Percentiles rank a stretch among this genome's conserved stretches.
Conservation (phyloP, 2,113 vertebrate species). For the Xiphorhynchus elegans region DNA sequence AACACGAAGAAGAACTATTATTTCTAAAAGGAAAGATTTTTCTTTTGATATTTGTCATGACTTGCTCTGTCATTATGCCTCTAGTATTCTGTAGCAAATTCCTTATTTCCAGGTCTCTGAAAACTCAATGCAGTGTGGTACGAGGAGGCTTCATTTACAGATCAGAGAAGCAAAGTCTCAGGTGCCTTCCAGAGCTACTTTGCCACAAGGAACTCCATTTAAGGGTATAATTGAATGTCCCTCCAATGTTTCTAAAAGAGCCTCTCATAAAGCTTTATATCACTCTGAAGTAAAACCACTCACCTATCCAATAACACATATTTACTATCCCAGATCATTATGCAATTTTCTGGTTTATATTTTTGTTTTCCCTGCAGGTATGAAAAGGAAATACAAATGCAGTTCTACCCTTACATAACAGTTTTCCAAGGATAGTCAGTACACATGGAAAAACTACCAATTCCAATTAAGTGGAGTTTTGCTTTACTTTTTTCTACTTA, state of each 20-base stretch:
- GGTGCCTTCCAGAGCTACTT: neutral
- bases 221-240: neutral
- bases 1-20: neutral
- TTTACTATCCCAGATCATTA: neutral
- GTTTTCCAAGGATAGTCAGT: neutral
- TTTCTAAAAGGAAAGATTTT: neutral
- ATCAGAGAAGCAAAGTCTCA: neutral
- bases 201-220: neutral
- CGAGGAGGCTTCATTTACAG: neutral
- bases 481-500: slow-evolving; percentile 71
- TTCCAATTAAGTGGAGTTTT: neutral
- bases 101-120: neutral
- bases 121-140: neutral
- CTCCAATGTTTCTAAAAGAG: neutral
- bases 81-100: neutral
- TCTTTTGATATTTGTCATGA: neutral
- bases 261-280: neutral
- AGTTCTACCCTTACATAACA: neutral
- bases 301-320: neutral
- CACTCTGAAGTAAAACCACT: neutral
- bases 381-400: neutral
- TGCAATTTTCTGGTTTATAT: neutral
- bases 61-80: neutral
- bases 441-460: neutral
- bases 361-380: neutral